Evolutionary conservation across 2,888 invertebrate genomes (phyloP).

Genomic region (Hirtodrosophila cameraria): DNA sequence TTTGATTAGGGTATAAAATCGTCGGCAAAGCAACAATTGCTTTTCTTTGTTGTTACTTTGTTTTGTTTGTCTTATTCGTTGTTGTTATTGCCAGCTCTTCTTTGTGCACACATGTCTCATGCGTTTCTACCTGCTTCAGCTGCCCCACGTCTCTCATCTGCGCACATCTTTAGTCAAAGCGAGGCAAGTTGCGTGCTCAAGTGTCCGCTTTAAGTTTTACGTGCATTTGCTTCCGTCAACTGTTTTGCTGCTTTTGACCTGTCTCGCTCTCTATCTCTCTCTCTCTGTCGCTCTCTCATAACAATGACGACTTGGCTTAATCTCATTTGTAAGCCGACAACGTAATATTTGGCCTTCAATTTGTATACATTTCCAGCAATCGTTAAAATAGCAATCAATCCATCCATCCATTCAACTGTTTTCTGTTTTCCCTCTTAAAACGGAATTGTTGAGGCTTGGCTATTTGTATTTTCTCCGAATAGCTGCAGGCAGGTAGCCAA

Average conservation of each 20-base stretch:
- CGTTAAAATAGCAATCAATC: constrained; percentile 50
- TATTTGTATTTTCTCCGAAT: constrained; percentile 12
- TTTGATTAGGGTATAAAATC: too few species aligned
- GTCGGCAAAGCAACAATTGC: too few species aligned
- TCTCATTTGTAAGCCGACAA: constrained; percentile 44
- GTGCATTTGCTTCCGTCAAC: constrained; percentile 44
- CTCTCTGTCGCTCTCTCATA: constrained; percentile 15
- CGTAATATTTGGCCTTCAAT: constrained; percentile 60
- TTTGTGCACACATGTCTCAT: constrained; percentile 22
- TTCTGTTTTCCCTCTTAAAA: constrained; percentile 24
- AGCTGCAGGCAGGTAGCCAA: constrained; percentile 33
- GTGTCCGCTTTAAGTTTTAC: constrained; percentile 32
- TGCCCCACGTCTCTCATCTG: constrained; percentile 15
- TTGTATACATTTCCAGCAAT: constrained; percentile 19
- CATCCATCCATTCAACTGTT: constrained; percentile 5
- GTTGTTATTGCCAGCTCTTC: constrained; percentile 44
- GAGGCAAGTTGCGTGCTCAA: constrained; percentile 59
- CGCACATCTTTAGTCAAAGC: too few species aligned
- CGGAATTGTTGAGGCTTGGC: constrained; percentile 1
- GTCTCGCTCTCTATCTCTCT: constrained; percentile 9
- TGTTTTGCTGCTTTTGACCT: constrained; percentile 46
- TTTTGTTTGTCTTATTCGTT: constrained; percentile 1
- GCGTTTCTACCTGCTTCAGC: constrained; percentile 31
- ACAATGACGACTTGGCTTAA: constrained; percentile 43
- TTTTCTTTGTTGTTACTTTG: neutral